Base-by-base conservation (phyloP, 2,797 vertebrate species). In the Cirrhinus molitorella region DNA sequence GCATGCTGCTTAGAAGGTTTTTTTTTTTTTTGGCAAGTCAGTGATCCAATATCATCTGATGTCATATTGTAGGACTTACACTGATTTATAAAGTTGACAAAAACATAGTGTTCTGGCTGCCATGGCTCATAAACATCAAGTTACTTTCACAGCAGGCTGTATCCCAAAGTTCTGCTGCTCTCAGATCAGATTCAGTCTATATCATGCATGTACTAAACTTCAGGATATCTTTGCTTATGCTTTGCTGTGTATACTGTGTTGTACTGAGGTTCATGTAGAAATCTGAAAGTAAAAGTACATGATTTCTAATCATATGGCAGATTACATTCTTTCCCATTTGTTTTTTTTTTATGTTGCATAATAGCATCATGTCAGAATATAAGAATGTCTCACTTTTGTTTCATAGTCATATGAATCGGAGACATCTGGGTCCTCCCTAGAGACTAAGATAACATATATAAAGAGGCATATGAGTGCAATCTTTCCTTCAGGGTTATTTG, bases 351-450 rank as follows among this genome's bases (percentile, higher is more conserved):
- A 19, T 55, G 25, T 79, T 80, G 34, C 49, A 80, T 83, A 71
- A 80, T 45, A 25, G 6, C 14, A 43, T 72, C 16, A 63, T 77
- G 37, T 45, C 65, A 6, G 31, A 84, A 61, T 61, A 82, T 63
- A 21, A 28, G 31, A 57, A 9, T 31, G 28, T 72, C 59, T 28
- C 25, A 7, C 25, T 61, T 43, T 28, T 71, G 83, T 87, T 86
- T 81, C 21, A 21, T 14, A 51, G 23, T 28, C 25, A 5, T 13
- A 12, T 79, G 68, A 73, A 66, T 82, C 31, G 59, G 61, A 82
- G 59, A 31, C 72, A 84, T 84, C 76, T 75, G 68, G 71, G 70
- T 84, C 67, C 28, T 83, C 67, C 37, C n/a, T 14, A 80, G 37
- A 72, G 81, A 79, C 25, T 59, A 43, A 34, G 45, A 51, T 28